phyloP scores from a whole-genome alignment of 2,797 vertebrate genomes.

The Pipistrellus kuhlii region DNA sequence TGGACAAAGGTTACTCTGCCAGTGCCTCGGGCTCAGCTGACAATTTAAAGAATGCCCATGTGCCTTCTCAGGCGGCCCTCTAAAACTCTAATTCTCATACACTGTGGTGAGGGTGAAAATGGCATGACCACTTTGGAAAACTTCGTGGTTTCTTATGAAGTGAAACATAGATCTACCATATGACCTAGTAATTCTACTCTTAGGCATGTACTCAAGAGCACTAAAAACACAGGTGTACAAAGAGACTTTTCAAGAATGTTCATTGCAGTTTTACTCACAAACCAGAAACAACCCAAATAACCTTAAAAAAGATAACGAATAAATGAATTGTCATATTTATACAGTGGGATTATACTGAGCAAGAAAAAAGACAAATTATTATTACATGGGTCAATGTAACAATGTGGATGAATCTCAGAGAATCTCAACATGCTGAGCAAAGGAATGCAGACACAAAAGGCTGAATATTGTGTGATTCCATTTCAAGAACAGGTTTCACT shows the following conservation, averaged over 20 bases:
- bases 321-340: not conserved
- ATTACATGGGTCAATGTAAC: not conserved
- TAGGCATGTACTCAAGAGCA: not conserved
- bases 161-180: not conserved
- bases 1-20: too few relatives aligned
- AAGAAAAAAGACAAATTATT: not conserved
- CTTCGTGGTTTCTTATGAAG: not conserved
- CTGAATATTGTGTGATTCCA: not conserved
- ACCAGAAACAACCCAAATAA: not conserved
- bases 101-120: not conserved
- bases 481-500: conserved; percentile 23
- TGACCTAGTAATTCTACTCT: not conserved
- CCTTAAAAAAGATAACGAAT: not conserved
- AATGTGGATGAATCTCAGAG: not conserved
- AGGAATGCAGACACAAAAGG: not conserved
- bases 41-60: too few relatives aligned
- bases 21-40: too few relatives aligned
- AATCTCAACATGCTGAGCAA: not conserved
- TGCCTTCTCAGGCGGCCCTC: too few relatives aligned
- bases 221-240: not conserved
- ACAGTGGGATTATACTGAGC: not conserved
- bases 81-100: not conserved
- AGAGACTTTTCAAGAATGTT: not conserved
- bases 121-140: not conserved
- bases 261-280: not conserved